Evolutionary conservation across 2,797 vertebrate genomes (phyloP).

Genomic region (Pantherophis alleghaniensis): DNA sequence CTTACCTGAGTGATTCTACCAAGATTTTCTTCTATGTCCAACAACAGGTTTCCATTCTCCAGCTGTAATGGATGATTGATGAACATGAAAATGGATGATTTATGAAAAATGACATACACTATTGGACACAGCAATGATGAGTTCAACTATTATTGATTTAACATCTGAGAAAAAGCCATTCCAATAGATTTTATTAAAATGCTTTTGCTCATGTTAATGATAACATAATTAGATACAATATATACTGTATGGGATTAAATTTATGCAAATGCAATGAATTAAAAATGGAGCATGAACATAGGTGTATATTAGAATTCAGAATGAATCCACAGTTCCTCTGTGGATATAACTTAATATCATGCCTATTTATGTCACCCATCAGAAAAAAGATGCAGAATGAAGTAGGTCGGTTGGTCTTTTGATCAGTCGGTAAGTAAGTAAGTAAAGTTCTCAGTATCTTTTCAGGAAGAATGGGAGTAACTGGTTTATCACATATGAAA

Average conservation of each 20-base stretch:
- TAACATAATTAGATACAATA: conserved; percentile 24
- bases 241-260: conserved; percentile 13
- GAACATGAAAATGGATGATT: conserved; percentile 73
- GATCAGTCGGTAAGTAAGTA: neutral
- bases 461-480: neutral
- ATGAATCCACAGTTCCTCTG: neutral
- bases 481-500: neutral
- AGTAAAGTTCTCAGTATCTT: neutral
- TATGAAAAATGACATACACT: conserved; percentile 72
- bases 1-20: conserved; percentile 78
- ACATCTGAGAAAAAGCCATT: conserved; percentile 50
- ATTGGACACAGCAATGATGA: conserved; percentile 68
- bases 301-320: neutral
- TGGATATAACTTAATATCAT: neutral
- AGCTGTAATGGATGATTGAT: conserved; percentile 79
- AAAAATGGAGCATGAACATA: neutral
- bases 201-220: conserved; percentile 20
- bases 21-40: conserved; percentile 77
- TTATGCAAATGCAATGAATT: conserved; percentile 5
- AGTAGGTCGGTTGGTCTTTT: neutral
- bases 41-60: conserved; percentile 77
- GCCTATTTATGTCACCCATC: neutral
- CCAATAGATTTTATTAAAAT: conserved; percentile 37
- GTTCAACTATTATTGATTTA: conserved; percentile 61
- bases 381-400: neutral